These are phyloP conservation scores for Nineta flava DNA, from an alignment of 2,888 invertebrate species.

Conservation along the genomic window DNA sequence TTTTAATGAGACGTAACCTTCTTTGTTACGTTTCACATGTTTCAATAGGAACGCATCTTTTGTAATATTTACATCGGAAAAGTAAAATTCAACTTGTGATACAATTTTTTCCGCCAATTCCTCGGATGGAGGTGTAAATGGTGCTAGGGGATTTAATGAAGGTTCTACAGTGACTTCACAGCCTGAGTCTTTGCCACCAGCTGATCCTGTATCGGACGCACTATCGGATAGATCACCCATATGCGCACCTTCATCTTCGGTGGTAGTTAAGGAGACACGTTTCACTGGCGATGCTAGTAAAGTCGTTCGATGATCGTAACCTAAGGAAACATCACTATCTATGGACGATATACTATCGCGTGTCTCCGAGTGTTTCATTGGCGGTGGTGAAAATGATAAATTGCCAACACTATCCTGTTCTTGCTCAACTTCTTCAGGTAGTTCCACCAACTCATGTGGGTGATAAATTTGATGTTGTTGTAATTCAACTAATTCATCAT, in stretches of 20 bases:
- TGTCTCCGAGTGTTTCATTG: constrained; percentile 36
- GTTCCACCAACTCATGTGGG: not conserved
- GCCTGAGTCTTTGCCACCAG: constrained; percentile 50
- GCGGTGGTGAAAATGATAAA: constrained; percentile 24
- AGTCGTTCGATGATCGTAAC: constrained; percentile 29
- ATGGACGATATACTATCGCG: constrained; percentile 43
- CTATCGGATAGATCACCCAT: constrained; percentile 48
- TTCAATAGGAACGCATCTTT: constrained; percentile 92
- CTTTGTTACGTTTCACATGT: constrained; percentile 87
- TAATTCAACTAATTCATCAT: too few relatives aligned
- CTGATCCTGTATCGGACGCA: constrained; percentile 44
- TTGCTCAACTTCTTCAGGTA: constrained; percentile 23
- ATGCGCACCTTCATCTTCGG: constrained; percentile 42
- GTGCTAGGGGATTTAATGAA: constrained; percentile 32
- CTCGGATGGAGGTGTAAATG: constrained; percentile 53
- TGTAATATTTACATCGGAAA: constrained; percentile 86
- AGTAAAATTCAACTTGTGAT: constrained; percentile 87
- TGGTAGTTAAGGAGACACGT: constrained; percentile 9
- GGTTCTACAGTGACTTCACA: constrained; percentile 42
- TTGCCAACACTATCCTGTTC: constrained; percentile 25
- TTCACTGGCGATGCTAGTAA: constrained; percentile 14
- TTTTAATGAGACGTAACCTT: constrained; percentile 89
- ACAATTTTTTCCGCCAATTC: constrained; percentile 65
- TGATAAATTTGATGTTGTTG: not conserved
- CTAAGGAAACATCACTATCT: constrained; percentile 41